These are phyloP conservation scores for Labeo catla DNA, from an alignment of 2,113 vertebrate species.

Conservation along the genomic window DNA sequence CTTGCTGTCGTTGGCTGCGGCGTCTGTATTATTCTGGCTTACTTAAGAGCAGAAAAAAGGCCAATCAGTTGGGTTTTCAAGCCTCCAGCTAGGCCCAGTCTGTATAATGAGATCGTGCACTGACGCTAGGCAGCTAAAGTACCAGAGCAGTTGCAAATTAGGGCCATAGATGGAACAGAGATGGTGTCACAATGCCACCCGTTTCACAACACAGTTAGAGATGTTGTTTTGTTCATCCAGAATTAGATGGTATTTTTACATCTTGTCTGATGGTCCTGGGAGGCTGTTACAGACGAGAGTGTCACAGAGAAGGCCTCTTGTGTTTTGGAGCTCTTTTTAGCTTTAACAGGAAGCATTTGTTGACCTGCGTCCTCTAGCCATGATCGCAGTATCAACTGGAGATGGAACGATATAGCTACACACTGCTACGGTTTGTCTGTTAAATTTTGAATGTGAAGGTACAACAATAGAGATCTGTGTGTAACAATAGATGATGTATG, in stretches of 20 bases:
- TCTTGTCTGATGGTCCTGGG: slow-evolving; percentile 15
- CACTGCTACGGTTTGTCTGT: neutral
- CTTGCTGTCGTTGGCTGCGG: slow-evolving; percentile 55
- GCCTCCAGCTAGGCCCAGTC: slow-evolving; percentile 59
- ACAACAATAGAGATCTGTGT: too few relatives aligned
- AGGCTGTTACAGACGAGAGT: neutral
- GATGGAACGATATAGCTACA: neutral
- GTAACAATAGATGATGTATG: too few relatives aligned
- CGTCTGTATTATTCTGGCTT: slow-evolving; percentile 72
- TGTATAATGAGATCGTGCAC: slow-evolving; percentile 66
- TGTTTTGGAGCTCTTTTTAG: neutral
- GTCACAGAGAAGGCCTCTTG: neutral
- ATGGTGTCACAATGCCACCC: slow-evolving; percentile 20
- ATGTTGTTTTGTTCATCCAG: slow-evolving; percentile 15
- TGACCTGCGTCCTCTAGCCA: neutral
- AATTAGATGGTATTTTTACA: slow-evolving; percentile 29
- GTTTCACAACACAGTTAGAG: neutral
- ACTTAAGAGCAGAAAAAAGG: slow-evolving; percentile 62
- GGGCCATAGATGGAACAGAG: slow-evolving; percentile 22
- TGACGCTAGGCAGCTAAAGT: slow-evolving; percentile 54
- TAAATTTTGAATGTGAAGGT: neutral
- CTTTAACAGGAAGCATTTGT: slow-evolving; percentile 3
- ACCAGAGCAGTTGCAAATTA: slow-evolving; percentile 7
- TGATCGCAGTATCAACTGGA: neutral
- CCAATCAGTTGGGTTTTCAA: slow-evolving; percentile 74